Percentiles rank a stretch among this genome's conserved stretches.
These are phyloP conservation scores for Rutilus rutilus DNA, from an alignment of 2,113 vertebrate species.

Conservation along the genomic window DNA sequence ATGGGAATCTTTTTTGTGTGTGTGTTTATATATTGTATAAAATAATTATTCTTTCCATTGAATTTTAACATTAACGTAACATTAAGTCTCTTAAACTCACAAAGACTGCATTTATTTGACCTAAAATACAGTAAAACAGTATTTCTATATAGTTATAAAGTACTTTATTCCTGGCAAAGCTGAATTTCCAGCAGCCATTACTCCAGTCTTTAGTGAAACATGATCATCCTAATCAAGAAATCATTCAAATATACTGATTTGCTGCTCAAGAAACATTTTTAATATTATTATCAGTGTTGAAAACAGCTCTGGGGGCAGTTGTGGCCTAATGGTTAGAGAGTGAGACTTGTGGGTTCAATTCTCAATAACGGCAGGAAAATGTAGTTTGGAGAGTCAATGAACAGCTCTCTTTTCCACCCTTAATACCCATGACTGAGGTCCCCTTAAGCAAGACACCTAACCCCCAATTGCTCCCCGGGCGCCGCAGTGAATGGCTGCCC, in stretches of 20 bases:
- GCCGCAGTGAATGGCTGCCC: too few relatives aligned
- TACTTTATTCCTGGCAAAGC: too few relatives aligned
- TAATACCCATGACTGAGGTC: too few relatives aligned
- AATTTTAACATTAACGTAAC: too few relatives aligned
- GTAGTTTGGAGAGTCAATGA: too few relatives aligned
- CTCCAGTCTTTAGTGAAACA: background rate
- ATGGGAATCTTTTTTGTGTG: too few relatives aligned
- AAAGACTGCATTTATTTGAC: background rate
- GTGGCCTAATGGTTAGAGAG: too few relatives aligned
- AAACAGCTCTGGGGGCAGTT: background rate
- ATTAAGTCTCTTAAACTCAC: background rate
- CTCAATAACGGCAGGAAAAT: too few relatives aligned
- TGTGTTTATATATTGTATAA: background rate
- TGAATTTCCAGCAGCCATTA: background rate
- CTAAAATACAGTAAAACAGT: background rate
- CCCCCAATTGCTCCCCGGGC: too few relatives aligned
- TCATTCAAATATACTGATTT: background rate
- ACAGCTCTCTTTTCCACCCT: too few relatives aligned
- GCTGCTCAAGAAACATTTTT: background rate
- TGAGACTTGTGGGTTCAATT: too few relatives aligned
- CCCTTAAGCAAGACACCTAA: too few relatives aligned
- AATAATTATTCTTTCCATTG: background rate
- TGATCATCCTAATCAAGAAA: background rate
- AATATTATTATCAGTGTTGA: background rate
- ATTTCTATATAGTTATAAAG: background rate